These are phyloP conservation scores for Amphilophus citrinellus DNA, from an alignment of 2,113 vertebrate species.

Conservation along the genomic window DNA sequence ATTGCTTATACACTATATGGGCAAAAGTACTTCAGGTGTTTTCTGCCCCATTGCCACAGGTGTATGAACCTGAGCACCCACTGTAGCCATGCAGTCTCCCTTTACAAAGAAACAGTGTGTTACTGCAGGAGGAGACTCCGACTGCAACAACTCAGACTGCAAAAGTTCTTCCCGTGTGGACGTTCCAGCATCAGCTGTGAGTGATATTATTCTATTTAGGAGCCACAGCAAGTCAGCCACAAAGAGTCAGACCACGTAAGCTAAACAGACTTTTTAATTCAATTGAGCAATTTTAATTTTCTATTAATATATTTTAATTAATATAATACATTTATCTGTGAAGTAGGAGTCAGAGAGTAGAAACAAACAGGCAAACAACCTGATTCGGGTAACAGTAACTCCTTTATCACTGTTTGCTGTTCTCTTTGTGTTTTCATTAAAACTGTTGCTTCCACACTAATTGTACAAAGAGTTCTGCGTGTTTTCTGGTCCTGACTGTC, in stretches of 20 bases:
- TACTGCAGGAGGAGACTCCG: no score
- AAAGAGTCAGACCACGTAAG: not conserved
- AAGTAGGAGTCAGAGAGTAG: not conserved
- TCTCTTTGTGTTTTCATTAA: not conserved
- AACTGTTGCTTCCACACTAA: not conserved
- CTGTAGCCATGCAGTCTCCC: not conserved
- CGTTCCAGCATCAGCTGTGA: not conserved
- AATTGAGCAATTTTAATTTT: not conserved
- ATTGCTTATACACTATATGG: not conserved
- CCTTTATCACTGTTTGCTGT: not conserved
- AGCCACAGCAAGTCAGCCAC: not conserved
- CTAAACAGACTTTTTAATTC: not conserved
- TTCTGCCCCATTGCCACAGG: not conserved
- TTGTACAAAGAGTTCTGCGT: not conserved
- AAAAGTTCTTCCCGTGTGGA: no score
- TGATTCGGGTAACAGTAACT: accelerated
- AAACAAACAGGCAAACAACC: not conserved
- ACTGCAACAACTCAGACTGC: no score
- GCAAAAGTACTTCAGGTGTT: not conserved
- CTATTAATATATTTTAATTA: accelerated
- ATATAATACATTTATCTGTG: not conserved
- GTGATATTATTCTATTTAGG: not conserved
- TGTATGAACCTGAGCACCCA: no score
- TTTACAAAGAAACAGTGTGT: not conserved
- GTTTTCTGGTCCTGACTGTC: not conserved